Conservation (phyloP, 2,888 invertebrate species). For the Limenitis arthemis region DNA sequence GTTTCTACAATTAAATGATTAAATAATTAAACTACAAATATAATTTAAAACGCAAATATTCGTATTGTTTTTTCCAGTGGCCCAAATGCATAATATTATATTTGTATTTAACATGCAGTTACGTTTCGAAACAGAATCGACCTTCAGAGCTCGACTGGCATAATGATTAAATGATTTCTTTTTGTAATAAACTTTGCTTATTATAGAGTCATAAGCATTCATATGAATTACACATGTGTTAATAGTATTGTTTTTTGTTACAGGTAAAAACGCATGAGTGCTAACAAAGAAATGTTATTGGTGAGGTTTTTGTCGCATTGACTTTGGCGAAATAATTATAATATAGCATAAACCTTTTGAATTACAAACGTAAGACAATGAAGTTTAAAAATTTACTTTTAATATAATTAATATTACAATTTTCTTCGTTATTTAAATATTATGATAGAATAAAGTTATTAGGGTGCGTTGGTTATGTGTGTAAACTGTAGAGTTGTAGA, state of each 20-base stretch:
- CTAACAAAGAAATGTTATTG: slow-evolving; percentile 39
- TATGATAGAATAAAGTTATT: slow-evolving; percentile 9
- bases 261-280: slow-evolving; percentile 42
- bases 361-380: too few species aligned
- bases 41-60: background rate
- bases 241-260: slow-evolving; percentile 39
- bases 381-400: too few species aligned
- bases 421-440: too few species aligned
- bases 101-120: slow-evolving; percentile 39
- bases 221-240: slow-evolving; percentile 1
- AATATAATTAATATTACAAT: too few species aligned
- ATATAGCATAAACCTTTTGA: too few species aligned
- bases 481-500: slow-evolving; percentile 2
- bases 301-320: slow-evolving; percentile 40
- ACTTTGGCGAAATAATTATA: slow-evolving; percentile 3
- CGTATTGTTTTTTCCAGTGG: slow-evolving; percentile 40
- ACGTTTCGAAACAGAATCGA: slow-evolving; percentile 49
- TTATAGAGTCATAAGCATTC: slow-evolving; percentile 19
- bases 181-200: slow-evolving; percentile 25
- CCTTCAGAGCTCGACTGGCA: slow-evolving; percentile 46
- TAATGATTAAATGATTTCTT: slow-evolving; percentile 38
- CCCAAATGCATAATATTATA: slow-evolving; percentile 56
- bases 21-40: background rate
- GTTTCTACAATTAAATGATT: too few species aligned
- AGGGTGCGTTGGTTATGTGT: slow-evolving; percentile 30